These are phyloP conservation scores for Sphaerodactylus townsendi DNA, from an alignment of 2,113 vertebrate species.

Conservation along the genomic window DNA sequence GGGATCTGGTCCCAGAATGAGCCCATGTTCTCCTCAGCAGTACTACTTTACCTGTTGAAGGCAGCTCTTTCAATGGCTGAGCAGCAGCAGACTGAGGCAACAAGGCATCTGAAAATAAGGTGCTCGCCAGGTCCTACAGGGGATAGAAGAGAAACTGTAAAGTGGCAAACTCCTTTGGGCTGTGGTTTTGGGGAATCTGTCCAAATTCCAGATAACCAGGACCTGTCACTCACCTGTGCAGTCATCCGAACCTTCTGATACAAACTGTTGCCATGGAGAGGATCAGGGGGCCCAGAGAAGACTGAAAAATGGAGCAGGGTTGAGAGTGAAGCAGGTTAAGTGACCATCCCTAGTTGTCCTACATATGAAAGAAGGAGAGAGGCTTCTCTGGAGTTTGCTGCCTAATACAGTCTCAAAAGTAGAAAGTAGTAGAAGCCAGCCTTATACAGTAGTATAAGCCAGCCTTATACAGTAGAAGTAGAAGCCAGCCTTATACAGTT, in stretches of 20 bases:
- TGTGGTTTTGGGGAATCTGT: background rate
- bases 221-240: conserved; percentile 79
- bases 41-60: conserved; percentile 59
- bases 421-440: background rate
- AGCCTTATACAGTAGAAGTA: too few relatives aligned
- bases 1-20: background rate
- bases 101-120: conserved; percentile 83
- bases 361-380: background rate
- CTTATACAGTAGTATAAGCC: too few relatives aligned
- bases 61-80: conserved; percentile 32
- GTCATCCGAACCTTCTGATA: conserved; percentile 89
- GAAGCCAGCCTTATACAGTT: too few relatives aligned
- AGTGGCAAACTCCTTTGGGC: rapidly evolving
- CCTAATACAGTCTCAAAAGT: background rate
- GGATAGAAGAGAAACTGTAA: background rate
- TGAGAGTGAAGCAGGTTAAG: background rate
- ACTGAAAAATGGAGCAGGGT: conserved; percentile 53
- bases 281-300: conserved; percentile 88
- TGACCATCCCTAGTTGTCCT: background rate
- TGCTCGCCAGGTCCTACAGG: conserved; percentile 81
- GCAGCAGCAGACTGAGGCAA: conserved; percentile 45
- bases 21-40: background rate
- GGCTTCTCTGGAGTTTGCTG: background rate
- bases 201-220: rapidly evolving
- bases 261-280: conserved; percentile 87